Conservation (phyloP, 1,140 invertebrate species). For the Nylanderia fulva region DNA sequence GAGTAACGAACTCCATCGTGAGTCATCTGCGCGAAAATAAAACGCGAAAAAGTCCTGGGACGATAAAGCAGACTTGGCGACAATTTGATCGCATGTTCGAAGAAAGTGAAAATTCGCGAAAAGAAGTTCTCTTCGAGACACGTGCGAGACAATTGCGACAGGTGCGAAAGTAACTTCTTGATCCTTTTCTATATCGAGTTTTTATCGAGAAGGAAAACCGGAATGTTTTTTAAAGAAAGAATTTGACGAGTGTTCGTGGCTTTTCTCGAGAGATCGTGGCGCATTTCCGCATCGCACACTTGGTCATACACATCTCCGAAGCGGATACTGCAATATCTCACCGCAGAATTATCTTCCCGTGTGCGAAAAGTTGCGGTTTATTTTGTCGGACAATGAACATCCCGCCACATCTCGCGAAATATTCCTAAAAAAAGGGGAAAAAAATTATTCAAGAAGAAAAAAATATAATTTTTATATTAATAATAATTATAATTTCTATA, state of each 20-base stretch:
- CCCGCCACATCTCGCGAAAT: too few species aligned
- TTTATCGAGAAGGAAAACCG: neutral
- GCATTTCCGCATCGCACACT: conserved; percentile 26
- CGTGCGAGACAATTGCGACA: neutral
- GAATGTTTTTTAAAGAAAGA: neutral
- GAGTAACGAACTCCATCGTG: conserved; percentile 62
- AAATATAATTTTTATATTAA: too few species aligned
- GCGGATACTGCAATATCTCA: conserved; percentile 47
- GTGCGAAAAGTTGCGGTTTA: neutral
- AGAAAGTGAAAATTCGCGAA: conserved; percentile 2
- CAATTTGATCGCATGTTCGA: conserved; percentile 32
- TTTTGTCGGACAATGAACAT: neutral
- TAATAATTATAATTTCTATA: conserved; percentile 15
- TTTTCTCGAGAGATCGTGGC: neutral
- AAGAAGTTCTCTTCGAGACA: neutral
- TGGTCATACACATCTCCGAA: conserved; percentile 34
- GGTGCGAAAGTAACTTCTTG: neutral
- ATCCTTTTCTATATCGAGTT: neutral
- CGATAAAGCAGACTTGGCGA: conserved; percentile 42
- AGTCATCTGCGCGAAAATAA: conserved; percentile 70
- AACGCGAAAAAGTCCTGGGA: conserved; percentile 19
- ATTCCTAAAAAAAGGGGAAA: neutral
- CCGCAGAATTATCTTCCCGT: conserved; percentile 33
- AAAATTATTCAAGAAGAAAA: too few species aligned
- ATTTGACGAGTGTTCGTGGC: neutral